Evolutionary conservation across 2,888 invertebrate species (phyloP), one percentile per base, ranked within the genome.

Genomic region (Ernsta delagoae): DNA sequence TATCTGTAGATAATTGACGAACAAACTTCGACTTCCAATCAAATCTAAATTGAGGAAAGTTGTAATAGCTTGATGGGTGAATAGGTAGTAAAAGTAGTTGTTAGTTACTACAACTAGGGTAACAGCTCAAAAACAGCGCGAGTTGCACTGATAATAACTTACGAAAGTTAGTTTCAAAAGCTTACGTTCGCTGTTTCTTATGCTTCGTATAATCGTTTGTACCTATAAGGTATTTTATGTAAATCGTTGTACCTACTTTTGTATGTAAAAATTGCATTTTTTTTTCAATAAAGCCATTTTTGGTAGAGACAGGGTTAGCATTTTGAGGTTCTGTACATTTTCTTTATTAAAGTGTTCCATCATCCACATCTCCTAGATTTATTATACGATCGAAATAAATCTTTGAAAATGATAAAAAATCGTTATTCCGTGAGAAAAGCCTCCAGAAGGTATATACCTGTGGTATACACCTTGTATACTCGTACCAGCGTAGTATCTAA

Each of bases 131-230:
- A 65, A 59, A n/a, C 66, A 66, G 59, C 59, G 48, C 53, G 41
- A 53, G 59, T 39, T 66, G 66, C 66, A 66, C 48, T 65, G 65
- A 65, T 65, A 59, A 65, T 65, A 65, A 65, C 39, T 65, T 65
- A 65, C 59, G 50, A 65, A 65, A 65, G 39, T 65, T 65, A 9
- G 59, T 39, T 59, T 59, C 56, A 24, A 41, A 64, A 59, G 59
- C 59, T 65, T 59, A 59, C 59, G 65, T 53, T 65, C 34, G 45
- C 65, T 65, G 57, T 8, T n/a, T n/a, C 36, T 48, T 48, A 59
- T 39, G 53, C 36, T 5, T 57, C 39, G 12, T 57, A 36, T 9
- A 12, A 7, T n/a, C n/a, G 11, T 57, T 7, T 5, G 5, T 31
- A 9, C 8, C 3, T 8, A 41, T 24, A 24, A 24, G 24, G 24